Percentiles rank a stretch among this genome's conserved stretches.
Conservation (phyloP, 37 sponge, comb jelly and placozoan genomes). For the Lycopodina hypogea region DNA sequence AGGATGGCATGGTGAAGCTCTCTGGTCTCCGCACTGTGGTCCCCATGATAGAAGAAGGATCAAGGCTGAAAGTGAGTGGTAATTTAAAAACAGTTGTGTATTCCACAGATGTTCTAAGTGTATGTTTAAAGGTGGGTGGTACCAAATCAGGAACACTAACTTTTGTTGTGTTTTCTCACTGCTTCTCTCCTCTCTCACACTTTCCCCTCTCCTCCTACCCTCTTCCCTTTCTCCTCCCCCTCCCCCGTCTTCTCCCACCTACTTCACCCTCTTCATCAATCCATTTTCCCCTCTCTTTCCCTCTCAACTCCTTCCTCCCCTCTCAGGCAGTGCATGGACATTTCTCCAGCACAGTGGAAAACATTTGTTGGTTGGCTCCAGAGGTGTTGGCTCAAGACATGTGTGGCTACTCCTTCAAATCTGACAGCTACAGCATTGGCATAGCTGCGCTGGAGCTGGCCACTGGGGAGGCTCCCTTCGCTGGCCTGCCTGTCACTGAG, state of each 20-base stretch:
- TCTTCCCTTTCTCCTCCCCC: no score
- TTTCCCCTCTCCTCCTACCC: no score
- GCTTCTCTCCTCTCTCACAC: no score
- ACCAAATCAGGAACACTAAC: background rate
- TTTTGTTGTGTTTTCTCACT: background rate
- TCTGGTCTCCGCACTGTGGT: constrained; percentile 64
- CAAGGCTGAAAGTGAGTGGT: constrained; percentile 35
- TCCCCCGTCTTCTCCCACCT: no score
- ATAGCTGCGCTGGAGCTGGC: constrained; percentile 82
- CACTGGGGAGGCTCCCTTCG: constrained; percentile 87
- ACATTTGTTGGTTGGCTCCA: constrained; percentile 83
- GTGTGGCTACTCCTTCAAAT: constrained; percentile 66
- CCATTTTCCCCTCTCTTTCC: no score
- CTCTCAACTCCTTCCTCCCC: background rate
- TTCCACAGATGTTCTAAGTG: background rate
- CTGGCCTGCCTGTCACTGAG: constrained; percentile 83
- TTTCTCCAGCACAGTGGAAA: constrained; percentile 60
- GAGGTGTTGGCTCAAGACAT: constrained; percentile 81
- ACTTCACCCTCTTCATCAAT: no score
- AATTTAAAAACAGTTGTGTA: background rate
- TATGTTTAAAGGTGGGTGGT: background rate
- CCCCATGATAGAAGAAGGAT: constrained; percentile 47
- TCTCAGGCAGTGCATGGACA: constrained; percentile 56
- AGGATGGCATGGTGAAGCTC: constrained; percentile 65
- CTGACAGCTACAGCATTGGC: constrained; percentile 71